These are phyloP conservation scores for Bos taurus DNA, from an alignment of 2,113 vertebrate species.

Conservation along the genomic window ARS-UCD2.0 NC_037346.1:7414001-7414500, in stretches of 20 bases:
- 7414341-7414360: background rate
- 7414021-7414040: slow-evolving; percentile 35
- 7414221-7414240: too few species aligned
- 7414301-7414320: background rate
- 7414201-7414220: background rate
- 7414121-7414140: background rate
- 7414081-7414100: background rate
- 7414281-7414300: background rate
- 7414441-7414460: fast-evolving
- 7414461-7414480: background rate
- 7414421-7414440: background rate
- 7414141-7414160: background rate
- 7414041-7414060: background rate
- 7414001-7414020: slow-evolving; percentile 51
- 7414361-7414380: background rate
- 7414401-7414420: background rate
- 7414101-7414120: background rate
- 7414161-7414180: background rate
- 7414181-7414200: background rate
- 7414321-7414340: too few species aligned
- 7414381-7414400: background rate
- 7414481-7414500: background rate
- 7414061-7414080: slow-evolving; percentile 10
- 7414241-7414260: background rate
- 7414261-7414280: background rate